Percentiles rank a stretch among this genome's conserved stretches.
These are phyloP conservation scores for Laticauda laticaudata DNA, from an alignment of 2,113 vertebrate genomes.

Conservation along the genomic window DNA sequence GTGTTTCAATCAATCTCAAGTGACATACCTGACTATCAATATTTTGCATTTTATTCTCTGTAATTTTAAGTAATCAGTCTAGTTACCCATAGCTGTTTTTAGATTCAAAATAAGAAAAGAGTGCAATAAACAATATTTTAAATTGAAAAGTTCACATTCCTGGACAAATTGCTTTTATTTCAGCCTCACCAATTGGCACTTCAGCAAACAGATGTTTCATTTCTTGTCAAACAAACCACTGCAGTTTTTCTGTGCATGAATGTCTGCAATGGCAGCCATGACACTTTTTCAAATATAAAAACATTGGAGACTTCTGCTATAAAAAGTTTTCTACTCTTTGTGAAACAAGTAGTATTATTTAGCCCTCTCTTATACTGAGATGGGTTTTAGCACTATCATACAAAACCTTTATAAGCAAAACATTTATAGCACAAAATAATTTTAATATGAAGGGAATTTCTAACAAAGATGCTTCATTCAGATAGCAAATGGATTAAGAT, in stretches of 20 bases:
- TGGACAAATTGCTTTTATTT: background rate
- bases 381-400: background rate
- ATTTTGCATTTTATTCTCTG: background rate
- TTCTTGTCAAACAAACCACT: background rate
- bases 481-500: background rate
- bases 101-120: background rate
- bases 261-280: background rate
- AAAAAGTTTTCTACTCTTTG: background rate
- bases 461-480: background rate
- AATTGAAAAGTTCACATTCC: background rate
- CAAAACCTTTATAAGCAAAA: background rate
- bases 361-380: background rate
- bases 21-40: background rate
- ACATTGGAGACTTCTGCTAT: background rate
- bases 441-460: background rate
- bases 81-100: background rate
- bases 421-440: background rate
- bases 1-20: background rate
- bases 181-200: background rate
- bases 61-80: background rate
- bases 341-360: background rate
- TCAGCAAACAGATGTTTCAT: background rate
- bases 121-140: background rate
- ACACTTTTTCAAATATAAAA: background rate
- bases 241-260: background rate